These are phyloP conservation scores for Siniperca obscura DNA, from an alignment of 2,797 vertebrate genomes.

Conservation along the genomic window DNA sequence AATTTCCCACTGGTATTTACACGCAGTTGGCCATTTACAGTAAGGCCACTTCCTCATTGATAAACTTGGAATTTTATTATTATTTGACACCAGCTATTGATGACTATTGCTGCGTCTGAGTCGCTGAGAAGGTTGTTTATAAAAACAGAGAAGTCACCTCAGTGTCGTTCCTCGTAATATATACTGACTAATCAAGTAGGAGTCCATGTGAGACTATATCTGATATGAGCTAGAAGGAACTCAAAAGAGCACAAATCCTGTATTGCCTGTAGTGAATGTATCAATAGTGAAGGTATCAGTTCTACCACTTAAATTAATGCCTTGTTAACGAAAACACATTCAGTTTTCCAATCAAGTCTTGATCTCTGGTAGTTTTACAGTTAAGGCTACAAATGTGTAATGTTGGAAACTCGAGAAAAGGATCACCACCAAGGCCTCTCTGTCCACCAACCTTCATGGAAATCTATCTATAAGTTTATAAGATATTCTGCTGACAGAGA, in stretches of 20 bases:
- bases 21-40: neutral
- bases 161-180: constrained; percentile 16
- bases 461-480: neutral
- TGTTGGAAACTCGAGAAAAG: too few species aligned
- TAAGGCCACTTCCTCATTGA: neutral
- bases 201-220: neutral
- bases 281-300: neutral
- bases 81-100: neutral
- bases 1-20: neutral
- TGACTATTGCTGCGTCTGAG: neutral
- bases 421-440: neutral
- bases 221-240: neutral
- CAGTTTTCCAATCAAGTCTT: neutral
- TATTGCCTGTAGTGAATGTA: neutral
- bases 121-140: neutral
- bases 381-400: neutral
- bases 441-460: neutral
- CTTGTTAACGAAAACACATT: neutral
- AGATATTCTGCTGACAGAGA: neutral
- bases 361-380: neutral
- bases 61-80: neutral
- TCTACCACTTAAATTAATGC: neutral
- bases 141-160: neutral
- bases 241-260: neutral
- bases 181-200: neutral